Evolutionary conservation across 2,113 vertebrate species (phyloP), one percentile per base, ranked within the genome.

Genomic region (Aphyosemion australe): DNA sequence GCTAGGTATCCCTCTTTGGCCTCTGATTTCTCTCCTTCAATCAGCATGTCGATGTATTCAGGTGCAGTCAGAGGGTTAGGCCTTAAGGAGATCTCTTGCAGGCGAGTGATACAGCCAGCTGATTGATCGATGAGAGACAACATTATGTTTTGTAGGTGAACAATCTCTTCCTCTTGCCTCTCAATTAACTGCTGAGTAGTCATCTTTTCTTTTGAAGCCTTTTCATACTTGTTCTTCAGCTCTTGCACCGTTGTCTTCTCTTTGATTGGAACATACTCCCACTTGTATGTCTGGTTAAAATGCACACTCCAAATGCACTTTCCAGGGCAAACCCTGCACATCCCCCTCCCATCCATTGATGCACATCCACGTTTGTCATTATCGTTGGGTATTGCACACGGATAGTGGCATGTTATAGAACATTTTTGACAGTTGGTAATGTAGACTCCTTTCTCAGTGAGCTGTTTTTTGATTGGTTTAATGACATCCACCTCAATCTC

Each of bases 361-460:
- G 65, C 8, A 39, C 78, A 81, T 4, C 19, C 2, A 6, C 0
- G 3, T 51, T 86, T 83, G 10, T 50, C 2, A 0, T 2, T 4
- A 16, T 86, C 69, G 11, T 66, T 16, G 61, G 48, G 43, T 41
- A 78, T 69, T 1, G 1, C n/a, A 59, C 80, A 86, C 6, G 78
- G 74, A 37, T 83, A 71, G 56, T 88, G 86, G 42, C 86, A 88
- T 3, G 86, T 89, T 11, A 65, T 15, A 4, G 43, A 62, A 74
- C 87, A 88, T 12, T 61, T 64, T 32, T 81, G 76, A 37, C 87
- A 89, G 78, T 88, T 89, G 37, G 80, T 89, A 1, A 83, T 67
- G 59, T 37, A 83, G 11, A 52, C 65, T 55, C 63, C 72, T 45
- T 68, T 61, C 13, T 60, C 69, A 18, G 62, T 65, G 37, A 78